phyloP scores from a whole-genome alignment of 1,140 invertebrate species.

The Brachionus rotundiformis region DNA sequence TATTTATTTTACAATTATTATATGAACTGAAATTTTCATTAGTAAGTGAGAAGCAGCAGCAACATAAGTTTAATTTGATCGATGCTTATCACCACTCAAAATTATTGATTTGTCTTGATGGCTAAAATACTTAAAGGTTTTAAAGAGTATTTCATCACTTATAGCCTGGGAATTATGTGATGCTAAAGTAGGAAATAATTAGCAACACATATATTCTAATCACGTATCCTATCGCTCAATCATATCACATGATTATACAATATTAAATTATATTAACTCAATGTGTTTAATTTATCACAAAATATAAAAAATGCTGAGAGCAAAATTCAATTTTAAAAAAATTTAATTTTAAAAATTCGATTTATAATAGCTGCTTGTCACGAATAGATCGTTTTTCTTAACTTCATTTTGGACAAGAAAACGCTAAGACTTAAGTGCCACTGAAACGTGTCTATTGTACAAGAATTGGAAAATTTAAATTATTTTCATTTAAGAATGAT shows the following conservation, averaged over 20 bases:
- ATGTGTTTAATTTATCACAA: slow-evolving; percentile 3
- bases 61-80: slow-evolving; percentile 34
- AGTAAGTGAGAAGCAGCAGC: slow-evolving; percentile 1
- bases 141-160: slow-evolving; percentile 24
- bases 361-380: slow-evolving; percentile 20
- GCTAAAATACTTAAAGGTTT: neutral
- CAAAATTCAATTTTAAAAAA: neutral
- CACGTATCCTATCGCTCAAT: neutral
- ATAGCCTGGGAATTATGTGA: neutral
- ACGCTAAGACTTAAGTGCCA: slow-evolving; percentile 22
- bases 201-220: neutral
- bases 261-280: neutral
- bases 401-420: slow-evolving; percentile 23
- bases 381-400: slow-evolving; percentile 26
- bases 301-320: neutral
- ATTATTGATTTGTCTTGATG: neutral
- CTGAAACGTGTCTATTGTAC: slow-evolving; percentile 35
- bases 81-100: slow-evolving; percentile 43
- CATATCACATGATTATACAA: neutral
- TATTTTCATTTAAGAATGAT: slow-evolving; percentile 13
- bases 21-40: neutral
- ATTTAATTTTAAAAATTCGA: neutral
- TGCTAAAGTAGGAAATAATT: neutral
- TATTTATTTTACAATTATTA: slow-evolving; percentile 50
- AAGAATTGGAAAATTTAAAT: slow-evolving; percentile 41